phyloP scores from a whole-genome alignment of 1,140 invertebrate species.

The Euschistus heros region DNA sequence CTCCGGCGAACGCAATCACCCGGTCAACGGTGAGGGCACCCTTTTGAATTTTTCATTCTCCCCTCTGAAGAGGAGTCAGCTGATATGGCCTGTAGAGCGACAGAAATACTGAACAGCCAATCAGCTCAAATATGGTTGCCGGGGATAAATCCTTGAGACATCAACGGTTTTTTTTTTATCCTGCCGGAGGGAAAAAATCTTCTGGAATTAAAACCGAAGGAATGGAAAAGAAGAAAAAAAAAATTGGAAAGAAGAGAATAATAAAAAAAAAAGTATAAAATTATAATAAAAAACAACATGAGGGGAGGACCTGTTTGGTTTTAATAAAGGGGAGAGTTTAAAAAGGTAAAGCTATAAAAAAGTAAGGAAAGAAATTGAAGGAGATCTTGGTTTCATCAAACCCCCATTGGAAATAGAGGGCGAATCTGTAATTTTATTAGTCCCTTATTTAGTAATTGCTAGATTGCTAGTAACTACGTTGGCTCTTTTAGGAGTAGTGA shows the following conservation, averaged over 20 bases:
- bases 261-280: constrained; percentile 4
- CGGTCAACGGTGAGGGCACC: no score
- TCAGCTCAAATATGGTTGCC: constrained; percentile 6
- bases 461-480: no score
- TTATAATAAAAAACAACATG: background rate
- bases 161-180: background rate
- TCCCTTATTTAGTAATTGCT: no score
- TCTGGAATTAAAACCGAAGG: background rate
- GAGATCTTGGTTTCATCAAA: no score
- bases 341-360: background rate
- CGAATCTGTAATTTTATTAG: no score
- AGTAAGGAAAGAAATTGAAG: no score
- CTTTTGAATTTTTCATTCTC: no score
- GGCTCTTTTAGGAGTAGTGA: no score
- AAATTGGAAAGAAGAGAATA: background rate
- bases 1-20: no score
- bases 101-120: constrained; percentile 6
- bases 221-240: background rate
- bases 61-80: no score
- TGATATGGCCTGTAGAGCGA: background rate
- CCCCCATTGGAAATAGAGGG: no score
- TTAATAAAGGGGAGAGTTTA: constrained; percentile 8
- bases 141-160: constrained; percentile 6
- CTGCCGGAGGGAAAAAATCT: background rate
- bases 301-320: constrained; percentile 7